Evolutionary conservation across 2,888 invertebrate genomes (phyloP).

Genomic region (Blera fallax): DNA sequence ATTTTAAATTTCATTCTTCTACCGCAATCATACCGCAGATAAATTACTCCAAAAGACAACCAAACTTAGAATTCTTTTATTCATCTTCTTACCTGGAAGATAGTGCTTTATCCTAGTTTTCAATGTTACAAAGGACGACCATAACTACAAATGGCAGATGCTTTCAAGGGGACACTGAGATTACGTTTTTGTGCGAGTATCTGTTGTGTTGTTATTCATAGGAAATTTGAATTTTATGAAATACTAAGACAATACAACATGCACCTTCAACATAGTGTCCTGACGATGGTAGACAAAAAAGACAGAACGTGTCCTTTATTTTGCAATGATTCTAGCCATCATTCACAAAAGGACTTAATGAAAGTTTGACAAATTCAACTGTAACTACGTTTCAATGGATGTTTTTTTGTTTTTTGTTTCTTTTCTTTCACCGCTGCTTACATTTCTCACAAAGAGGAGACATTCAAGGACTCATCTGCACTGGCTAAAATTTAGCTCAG

Average conservation of each 20-base stretch:
- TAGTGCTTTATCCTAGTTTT: not conserved
- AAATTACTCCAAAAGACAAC: slow-evolving; percentile 1
- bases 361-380: slow-evolving; percentile 58
- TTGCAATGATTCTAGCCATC: not conserved
- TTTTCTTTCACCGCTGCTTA: not conserved
- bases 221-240: slow-evolving; percentile 18
- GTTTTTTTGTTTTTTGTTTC: slow-evolving; percentile 24
- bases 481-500: not conserved
- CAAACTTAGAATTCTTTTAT: not conserved
- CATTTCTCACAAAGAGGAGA: not conserved
- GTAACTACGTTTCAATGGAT: slow-evolving; percentile 43
- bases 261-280: not conserved
- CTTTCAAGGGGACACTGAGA: not conserved
- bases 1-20: slow-evolving; percentile 33
- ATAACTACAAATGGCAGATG: not conserved
- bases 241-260: not conserved
- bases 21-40: slow-evolving; percentile 26
- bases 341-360: slow-evolving; percentile 44
- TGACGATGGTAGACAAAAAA: not conserved
- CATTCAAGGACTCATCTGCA: slow-evolving; percentile 13
- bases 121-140: not conserved
- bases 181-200: not conserved
- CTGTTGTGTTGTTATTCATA: not conserved
- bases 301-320: not conserved
- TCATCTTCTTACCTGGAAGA: not conserved